phyloP scores from a whole-genome alignment of 2,797 vertebrate genomes.

The Tokudaia muenninki region DNA sequence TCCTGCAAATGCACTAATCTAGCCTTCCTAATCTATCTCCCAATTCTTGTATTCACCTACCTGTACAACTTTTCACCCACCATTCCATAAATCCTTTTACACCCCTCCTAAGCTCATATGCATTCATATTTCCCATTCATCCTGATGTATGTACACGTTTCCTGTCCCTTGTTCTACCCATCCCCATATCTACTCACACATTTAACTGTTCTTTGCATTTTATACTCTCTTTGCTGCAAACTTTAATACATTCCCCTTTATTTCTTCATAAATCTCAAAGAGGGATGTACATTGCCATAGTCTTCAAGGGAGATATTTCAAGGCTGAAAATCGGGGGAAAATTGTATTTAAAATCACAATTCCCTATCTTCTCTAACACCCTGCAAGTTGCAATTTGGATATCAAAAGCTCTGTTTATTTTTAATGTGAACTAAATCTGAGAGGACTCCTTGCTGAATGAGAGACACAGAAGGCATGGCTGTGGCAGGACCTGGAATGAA shows the following conservation, averaged over 20 bases:
- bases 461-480: neutral
- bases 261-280: slow-evolving; percentile 1
- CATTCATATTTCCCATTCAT: neutral
- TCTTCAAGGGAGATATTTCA: slow-evolving; percentile 10
- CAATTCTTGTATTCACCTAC: neutral
- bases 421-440: neutral
- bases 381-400: neutral
- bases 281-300: neutral
- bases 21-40: neutral
- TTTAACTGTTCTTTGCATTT: neutral
- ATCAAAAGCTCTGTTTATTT: neutral
- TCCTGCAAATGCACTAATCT: neutral
- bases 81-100: neutral
- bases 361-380: neutral
- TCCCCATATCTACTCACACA: neutral
- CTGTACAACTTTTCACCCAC: neutral
- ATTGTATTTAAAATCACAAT: neutral
- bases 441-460: neutral
- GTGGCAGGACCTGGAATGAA: neutral
- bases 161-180: too few species aligned
- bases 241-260: neutral
- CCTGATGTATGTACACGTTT: too few species aligned
- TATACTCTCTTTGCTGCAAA: neutral
- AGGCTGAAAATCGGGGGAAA: slow-evolving; percentile 63
- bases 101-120: neutral